phyloP scores from a whole-genome alignment of 2,113 vertebrate genomes.

The Gobius niger region DNA sequence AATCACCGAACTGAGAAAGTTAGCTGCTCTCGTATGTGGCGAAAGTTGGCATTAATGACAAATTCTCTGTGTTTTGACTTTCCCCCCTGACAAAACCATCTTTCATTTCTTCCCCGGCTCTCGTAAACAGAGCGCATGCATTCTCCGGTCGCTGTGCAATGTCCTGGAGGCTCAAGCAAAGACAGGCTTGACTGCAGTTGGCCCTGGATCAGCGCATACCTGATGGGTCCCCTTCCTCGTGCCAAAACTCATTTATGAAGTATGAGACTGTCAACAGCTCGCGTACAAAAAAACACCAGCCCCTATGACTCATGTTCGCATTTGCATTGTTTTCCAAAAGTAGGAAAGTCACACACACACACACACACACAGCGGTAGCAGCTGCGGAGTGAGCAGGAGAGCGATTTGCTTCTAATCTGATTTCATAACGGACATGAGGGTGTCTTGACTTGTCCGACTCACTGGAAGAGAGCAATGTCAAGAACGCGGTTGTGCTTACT shows the following conservation, averaged over 20 bases:
- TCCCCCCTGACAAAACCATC: constrained; percentile 16
- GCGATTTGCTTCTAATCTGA: neutral
- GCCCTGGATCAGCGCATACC: constrained; percentile 65
- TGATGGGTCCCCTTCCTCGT: constrained; percentile 55
- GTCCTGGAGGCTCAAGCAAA: constrained; percentile 61
- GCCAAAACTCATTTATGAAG: constrained; percentile 66
- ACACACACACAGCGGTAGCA: neutral
- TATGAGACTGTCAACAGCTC: constrained; percentile 49
- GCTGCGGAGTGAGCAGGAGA: neutral
- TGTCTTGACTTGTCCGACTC: constrained; percentile 39
- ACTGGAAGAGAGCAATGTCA: constrained; percentile 1
- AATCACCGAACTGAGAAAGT: constrained; percentile 16
- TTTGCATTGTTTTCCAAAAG: constrained; percentile 20
- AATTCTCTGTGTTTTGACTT: constrained; percentile 40
- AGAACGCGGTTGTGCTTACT: neutral
- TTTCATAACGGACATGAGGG: constrained; percentile 12
- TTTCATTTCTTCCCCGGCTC: constrained; percentile 24
- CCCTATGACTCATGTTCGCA: constrained; percentile 31
- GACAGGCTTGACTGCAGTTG: constrained; percentile 68
- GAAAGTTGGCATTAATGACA: constrained; percentile 24
- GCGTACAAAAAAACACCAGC: constrained; percentile 26
- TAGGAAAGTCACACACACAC: constrained; percentile 7
- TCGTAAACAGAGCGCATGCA: constrained; percentile 7
- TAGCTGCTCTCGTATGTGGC: constrained; percentile 29
- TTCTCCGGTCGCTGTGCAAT: constrained; percentile 50